Evolutionary conservation across 2,888 invertebrate genomes (phyloP), one percentile per base, ranked within the genome.

Genomic region (Imbricaverruca yamaguchii): DNA sequence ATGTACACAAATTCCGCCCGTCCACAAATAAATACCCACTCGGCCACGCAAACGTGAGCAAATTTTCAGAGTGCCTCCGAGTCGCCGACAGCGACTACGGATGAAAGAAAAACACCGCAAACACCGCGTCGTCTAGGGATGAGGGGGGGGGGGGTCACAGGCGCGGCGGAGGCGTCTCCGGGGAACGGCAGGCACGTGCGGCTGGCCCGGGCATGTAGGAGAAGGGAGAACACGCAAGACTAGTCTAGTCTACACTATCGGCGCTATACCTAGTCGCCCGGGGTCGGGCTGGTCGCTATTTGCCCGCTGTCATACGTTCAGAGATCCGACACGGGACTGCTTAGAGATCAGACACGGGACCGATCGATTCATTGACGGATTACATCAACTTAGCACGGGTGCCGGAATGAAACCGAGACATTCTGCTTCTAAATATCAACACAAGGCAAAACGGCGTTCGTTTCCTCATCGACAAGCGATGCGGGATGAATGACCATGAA

Each of bases 1-100:
- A 61, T 18, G 18, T 39, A 39, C 61, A 61, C 15, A 18, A 15
- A 61, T 3, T 3, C 61, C 1, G 15, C 13, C 61, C 13, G 61
- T 0, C 61, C 61, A 15, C 65, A 10, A 74, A 74, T 74, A 74
- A 74, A 74, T 74, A 74, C 74, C 8, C 74, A 10, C 53, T 21
- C 74, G 39, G 23, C 12, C 74, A 55, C 21, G 53, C 74, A 74
- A 3, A 74, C 74, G 74, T 74, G 74, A 74, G 74, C 74, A 74
- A 74, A 15, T 74, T 8, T 74, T 74, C 74, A 74, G 69, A 69
- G 74, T 74, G 74, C 10, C 3, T 53, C 74, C 53, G 55, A 10
- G 55, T 1, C 39, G 69, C 15, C 39, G 3, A 21, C 12, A 9
- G 55, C 53, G 55, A 15, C 21, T 21, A 12, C 74, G 74, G 21